Evolutionary conservation across 1,140 invertebrate genomes (phyloP).

Genomic region (Gonatopus flavifemur): DNA sequence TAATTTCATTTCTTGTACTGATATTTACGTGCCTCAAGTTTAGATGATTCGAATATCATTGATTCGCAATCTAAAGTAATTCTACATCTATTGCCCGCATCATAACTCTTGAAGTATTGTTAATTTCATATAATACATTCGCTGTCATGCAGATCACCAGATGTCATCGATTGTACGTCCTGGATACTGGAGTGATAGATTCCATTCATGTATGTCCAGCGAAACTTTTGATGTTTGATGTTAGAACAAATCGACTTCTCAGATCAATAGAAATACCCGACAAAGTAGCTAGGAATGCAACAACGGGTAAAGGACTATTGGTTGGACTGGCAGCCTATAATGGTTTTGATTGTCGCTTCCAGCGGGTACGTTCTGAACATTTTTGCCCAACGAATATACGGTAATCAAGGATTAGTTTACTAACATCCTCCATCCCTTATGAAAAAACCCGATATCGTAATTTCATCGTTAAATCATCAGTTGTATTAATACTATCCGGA

Average conservation of each 20-base stretch:
- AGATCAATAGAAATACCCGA: conserved; percentile 43
- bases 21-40: neutral
- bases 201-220: conserved; percentile 47
- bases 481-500: too few relatives aligned
- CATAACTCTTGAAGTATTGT: neutral
- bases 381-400: neutral
- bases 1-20: too few relatives aligned
- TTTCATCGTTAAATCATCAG: too few relatives aligned
- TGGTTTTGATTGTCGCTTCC: neutral
- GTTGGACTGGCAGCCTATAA: conserved; percentile 17
- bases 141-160: conserved; percentile 26
- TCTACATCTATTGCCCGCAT: too few relatives aligned
- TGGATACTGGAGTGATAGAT: conserved; percentile 55
- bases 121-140: neutral
- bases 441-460: too few relatives aligned
- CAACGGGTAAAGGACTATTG: conserved; percentile 3
- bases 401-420: too few relatives aligned
- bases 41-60: neutral
- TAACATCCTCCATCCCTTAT: too few relatives aligned
- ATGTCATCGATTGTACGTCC: conserved; percentile 56
- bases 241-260: conserved; percentile 48
- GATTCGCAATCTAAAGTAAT: neutral
- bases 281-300: conserved; percentile 23
- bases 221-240: conserved; percentile 54
- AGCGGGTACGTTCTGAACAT: conserved; percentile 4